phyloP scores from a whole-genome alignment of 2,888 invertebrate genomes.

The Lacanobia oleracea region DNA sequence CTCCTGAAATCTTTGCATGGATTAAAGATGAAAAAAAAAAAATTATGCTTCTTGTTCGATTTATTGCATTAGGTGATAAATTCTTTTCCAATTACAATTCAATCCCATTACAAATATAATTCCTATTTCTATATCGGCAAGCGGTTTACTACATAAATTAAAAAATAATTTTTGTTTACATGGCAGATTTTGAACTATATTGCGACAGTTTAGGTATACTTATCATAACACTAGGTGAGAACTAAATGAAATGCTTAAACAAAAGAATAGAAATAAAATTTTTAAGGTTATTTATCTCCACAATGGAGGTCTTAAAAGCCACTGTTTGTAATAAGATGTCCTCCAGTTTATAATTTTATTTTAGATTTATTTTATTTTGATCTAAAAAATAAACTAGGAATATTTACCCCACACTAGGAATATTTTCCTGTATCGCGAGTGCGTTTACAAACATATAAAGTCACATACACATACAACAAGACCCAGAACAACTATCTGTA shows the following conservation, averaged over 20 bases:
- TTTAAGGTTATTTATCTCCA: too few species aligned
- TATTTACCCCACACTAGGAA: too few species aligned
- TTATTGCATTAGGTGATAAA: constrained; percentile 30
- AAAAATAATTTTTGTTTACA: constrained; percentile 32
- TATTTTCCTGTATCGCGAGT: too few species aligned
- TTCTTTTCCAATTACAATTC: constrained; percentile 4
- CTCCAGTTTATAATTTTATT: not conserved
- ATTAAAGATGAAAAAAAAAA: not conserved
- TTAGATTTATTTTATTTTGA: too few species aligned
- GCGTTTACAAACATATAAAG: too few species aligned
- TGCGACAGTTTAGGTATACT: too few species aligned
- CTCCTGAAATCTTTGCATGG: too few species aligned
- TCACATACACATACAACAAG: too few species aligned
- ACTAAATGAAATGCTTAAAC: not conserved
- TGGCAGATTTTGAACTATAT: constrained; percentile 6
- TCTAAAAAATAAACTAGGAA: too few species aligned
- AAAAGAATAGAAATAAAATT: not conserved
- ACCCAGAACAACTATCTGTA: too few species aligned
- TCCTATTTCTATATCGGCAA: constrained; percentile 37
- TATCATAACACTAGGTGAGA: too few species aligned
- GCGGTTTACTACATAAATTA: constrained; percentile 19
- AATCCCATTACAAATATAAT: constrained; percentile 20
- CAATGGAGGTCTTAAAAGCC: too few species aligned
- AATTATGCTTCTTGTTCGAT: constrained; percentile 21
- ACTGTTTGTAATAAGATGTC: not conserved